phyloP scores from a whole-genome alignment of 2,888 invertebrate species.

The Plebejus argus region DNA sequence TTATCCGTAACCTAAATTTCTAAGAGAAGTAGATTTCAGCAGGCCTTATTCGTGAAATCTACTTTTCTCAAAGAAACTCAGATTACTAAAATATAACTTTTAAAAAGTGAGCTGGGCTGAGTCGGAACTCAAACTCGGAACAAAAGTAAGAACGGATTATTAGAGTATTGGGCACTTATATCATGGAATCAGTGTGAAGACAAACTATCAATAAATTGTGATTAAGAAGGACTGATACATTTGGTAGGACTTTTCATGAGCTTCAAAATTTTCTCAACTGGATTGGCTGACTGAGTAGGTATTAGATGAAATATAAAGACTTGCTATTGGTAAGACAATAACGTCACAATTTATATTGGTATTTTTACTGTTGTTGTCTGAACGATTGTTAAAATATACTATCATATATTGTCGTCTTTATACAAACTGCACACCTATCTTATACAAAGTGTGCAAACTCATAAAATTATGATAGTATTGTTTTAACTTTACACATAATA shows the following conservation, averaged over 20 bases:
- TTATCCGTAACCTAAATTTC: not conserved
- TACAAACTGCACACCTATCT: not conserved
- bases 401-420: not conserved
- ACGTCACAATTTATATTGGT: not conserved
- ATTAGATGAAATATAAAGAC: not conserved
- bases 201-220: not conserved
- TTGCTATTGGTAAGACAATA: not conserved
- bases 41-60: no score
- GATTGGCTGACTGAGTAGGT: slow-evolving; percentile 11
- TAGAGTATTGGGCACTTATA: not conserved
- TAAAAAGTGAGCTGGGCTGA: not conserved
- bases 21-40: not conserved
- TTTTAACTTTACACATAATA: not conserved
- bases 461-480: not conserved
- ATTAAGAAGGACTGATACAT: not conserved
- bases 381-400: no score
- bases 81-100: not conserved
- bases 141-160: not conserved
- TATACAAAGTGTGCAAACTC: not conserved
- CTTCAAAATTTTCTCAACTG: not conserved
- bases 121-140: not conserved
- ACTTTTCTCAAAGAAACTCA: no score
- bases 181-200: not conserved
- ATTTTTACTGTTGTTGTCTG: not conserved
- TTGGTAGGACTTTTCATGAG: not conserved